A percentile compares a stretch with the other conserved stretches of the same genome.
Evolutionary conservation across 2,113 vertebrate genomes (phyloP).

Genomic region (Antidorcas marsupialis): DNA sequence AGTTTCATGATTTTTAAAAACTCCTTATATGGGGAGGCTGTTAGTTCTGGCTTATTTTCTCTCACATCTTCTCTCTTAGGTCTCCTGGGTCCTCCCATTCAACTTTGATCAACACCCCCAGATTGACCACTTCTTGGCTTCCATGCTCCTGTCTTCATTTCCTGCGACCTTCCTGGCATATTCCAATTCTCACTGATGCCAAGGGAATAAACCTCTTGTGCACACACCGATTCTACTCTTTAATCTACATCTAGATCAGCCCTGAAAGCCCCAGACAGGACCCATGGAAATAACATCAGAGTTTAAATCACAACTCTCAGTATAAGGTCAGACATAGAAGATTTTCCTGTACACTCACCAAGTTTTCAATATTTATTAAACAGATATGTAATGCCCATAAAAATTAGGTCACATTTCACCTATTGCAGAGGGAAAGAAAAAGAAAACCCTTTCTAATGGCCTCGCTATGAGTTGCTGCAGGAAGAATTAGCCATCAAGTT

Average conservation of each 20-base stretch:
- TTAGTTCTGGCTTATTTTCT: too few relatives aligned
- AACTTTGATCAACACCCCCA: neutral
- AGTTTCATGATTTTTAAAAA: neutral
- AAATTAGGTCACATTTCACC: constrained; percentile 16
- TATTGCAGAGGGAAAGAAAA: neutral
- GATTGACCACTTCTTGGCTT: rapidly evolving
- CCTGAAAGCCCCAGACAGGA: neutral
- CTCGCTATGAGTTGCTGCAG: neutral
- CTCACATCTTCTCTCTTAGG: too few relatives aligned
- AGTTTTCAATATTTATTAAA: neutral
- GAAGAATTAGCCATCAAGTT: constrained; percentile 40
- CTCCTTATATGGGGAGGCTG: rapidly evolving
- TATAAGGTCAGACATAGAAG: neutral
- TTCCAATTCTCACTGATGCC: too few relatives aligned
- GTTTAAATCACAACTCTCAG: neutral
- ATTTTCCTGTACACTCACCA: neutral
- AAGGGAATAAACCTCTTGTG: neutral
- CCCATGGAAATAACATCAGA: too few relatives aligned
- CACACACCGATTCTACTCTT: neutral
- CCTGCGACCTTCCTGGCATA: neutral
- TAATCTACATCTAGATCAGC: neutral
- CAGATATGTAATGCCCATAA: neutral
- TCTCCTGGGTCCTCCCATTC: neutral
- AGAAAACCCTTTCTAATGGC: constrained; percentile 10
- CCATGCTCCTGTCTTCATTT: neutral